Base-by-base conservation (phyloP, 1,140 invertebrate species). In the Polypedilum pembai region DNA sequence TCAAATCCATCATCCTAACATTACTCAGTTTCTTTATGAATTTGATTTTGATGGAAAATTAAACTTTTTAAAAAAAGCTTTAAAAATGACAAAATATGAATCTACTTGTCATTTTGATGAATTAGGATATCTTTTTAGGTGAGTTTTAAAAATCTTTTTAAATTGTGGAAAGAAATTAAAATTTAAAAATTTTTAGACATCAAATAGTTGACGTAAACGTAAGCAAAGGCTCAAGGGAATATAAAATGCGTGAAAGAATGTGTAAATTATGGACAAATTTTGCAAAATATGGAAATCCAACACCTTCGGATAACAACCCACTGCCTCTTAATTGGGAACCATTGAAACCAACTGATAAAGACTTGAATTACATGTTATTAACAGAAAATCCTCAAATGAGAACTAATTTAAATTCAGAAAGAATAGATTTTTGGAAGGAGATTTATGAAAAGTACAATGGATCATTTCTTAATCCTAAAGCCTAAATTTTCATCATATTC, bases 391-490 rank as follows among this genome's bases (percentile, higher is more conserved):
- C 77, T 18, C 74, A 74, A 65, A 81, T 82, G 77, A 74, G 75
- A 24, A 74, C 33, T 7, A 81, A 83, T 78, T 81, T 81, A 5
- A 79, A 83, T 74, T 74, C 63, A 0, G 80, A 83, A 15, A 78
- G 82, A 5, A 83, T 83, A 73, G 77, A 82, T 24, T 83, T 83
- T 56, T 84, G 82, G 82, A 76, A 78, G 5, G 78, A 76, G 73
- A 79, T 82, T 76, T 81, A 63, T 40, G n/a, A 69, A 40, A 75
- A 45, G 65, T 75, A 8, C 7, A 75, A 75, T 18, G 17, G n/a
- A 2, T n/a, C 20, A 3, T 73, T 75, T 18, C 3, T 75, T 17
- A 24, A 73, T 21, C 72, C 75, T 12, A 75, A 74, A 74, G 7
- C 56, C 1, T 74, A 74, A 66, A 17, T 45, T 45, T 45, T 33